Evolutionary conservation across 1,140 invertebrate genomes (phyloP).

Genomic region (Lepidostoma basale): DNA sequence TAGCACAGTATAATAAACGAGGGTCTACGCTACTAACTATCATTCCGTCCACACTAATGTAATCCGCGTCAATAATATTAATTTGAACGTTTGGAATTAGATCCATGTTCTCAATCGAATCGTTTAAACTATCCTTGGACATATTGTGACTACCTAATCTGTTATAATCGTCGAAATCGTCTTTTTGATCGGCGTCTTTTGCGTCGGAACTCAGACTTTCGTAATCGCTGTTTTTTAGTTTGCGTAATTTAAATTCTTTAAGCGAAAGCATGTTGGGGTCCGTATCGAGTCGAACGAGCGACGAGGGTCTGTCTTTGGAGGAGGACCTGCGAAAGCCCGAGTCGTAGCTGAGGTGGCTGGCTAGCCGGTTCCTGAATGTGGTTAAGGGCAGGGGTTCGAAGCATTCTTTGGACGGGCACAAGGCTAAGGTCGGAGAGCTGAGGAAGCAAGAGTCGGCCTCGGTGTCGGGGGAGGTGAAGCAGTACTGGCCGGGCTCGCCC

Average conservation of each 20-base stretch:
- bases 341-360: slow-evolving; percentile 42
- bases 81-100: slow-evolving; percentile 60
- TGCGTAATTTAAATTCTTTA: slow-evolving; percentile 5
- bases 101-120: slow-evolving; percentile 30
- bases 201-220: slow-evolving; percentile 27
- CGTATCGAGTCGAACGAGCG: slow-evolving; percentile 48
- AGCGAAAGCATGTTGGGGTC: slow-evolving; percentile 48
- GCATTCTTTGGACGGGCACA: slow-evolving; percentile 49
- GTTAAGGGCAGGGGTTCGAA: slow-evolving; percentile 39
- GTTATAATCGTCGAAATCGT: slow-evolving; percentile 14
- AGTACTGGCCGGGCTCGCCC: slow-evolving; percentile 53
- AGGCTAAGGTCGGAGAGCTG: slow-evolving; percentile 49
- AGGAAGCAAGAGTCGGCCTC: slow-evolving; percentile 60
- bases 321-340: slow-evolving; percentile 33
- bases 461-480: slow-evolving; percentile 54
- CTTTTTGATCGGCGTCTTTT: slow-evolving; percentile 42
- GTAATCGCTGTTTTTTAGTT: slow-evolving; percentile 5
- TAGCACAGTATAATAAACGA: slow-evolving; percentile 54
- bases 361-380: slow-evolving; percentile 28
- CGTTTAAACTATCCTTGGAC: slow-evolving; percentile 25
- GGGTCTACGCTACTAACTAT: slow-evolving; percentile 63
- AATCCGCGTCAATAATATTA: slow-evolving; percentile 59
- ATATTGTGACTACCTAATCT: background rate
- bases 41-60: slow-evolving; percentile 52
- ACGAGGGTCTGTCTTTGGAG: slow-evolving; percentile 25